A percentile compares a stretch with the other conserved stretches of the same genome.
Evolutionary conservation across 2,797 vertebrate species (phyloP).

Genomic region (Ispidina lecontei): DNA sequence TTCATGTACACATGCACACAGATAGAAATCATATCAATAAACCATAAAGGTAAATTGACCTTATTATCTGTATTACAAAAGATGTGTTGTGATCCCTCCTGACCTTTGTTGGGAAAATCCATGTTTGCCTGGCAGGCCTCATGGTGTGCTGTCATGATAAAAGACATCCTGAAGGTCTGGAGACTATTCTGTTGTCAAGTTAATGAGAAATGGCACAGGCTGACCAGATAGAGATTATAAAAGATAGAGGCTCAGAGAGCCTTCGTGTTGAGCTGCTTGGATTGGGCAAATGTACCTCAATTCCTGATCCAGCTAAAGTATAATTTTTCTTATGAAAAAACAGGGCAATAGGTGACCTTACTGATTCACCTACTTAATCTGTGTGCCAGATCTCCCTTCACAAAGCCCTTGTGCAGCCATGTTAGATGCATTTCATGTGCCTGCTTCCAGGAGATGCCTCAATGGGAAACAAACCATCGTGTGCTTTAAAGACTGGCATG

Average conservation of each 20-base stretch:
- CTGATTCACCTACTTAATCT: background rate
- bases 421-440: background rate
- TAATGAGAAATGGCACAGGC: background rate
- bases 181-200: background rate
- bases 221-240: rapidly evolving
- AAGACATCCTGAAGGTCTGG: background rate
- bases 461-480: background rate
- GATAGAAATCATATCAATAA: background rate
- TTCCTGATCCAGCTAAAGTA: background rate
- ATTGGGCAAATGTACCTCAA: background rate
- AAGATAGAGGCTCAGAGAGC: background rate
- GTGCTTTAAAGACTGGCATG: background rate
- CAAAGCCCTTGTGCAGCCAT: background rate
- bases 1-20: background rate
- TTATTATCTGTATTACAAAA: background rate
- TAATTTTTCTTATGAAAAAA: background rate
- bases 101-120: background rate
- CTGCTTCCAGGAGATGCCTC: background rate
- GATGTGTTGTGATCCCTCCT: background rate
- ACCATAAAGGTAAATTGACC: background rate
- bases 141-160: background rate
- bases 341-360: background rate
- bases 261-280: background rate
- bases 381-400: background rate
- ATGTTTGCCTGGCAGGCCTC: background rate